Evolutionary conservation across 1,140 invertebrate species (phyloP).

Genomic region (Matsumurasca onukii): DNA sequence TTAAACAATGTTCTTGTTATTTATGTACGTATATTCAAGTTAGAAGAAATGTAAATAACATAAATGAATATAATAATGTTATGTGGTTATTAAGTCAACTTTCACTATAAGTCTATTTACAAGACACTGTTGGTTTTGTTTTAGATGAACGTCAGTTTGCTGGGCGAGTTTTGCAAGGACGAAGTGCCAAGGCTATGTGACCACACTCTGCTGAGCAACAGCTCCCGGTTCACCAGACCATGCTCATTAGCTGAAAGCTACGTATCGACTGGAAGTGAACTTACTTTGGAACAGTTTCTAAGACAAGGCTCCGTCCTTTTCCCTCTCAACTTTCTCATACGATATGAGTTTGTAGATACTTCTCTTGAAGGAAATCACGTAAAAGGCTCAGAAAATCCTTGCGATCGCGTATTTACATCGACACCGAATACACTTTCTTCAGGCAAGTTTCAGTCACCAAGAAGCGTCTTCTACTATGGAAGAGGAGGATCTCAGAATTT

Average conservation of each 20-base stretch:
- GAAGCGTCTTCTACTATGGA: conserved; percentile 79
- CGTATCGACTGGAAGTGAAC: conserved; percentile 66
- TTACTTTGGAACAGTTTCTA: conserved; percentile 71
- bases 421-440: conserved; percentile 45
- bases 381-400: conserved; percentile 55
- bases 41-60: no score
- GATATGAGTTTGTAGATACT: conserved; percentile 73
- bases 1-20: no score
- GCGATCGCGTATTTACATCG: conserved; percentile 59
- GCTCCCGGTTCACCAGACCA: conserved; percentile 68
- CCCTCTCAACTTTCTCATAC: conserved; percentile 64
- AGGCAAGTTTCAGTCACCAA: conserved; percentile 71
- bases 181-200: conserved; percentile 71
- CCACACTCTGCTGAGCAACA: conserved; percentile 71
- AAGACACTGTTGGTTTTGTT: conserved; percentile 18
- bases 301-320: conserved; percentile 74
- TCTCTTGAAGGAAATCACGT: conserved; percentile 56
- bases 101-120: no score
- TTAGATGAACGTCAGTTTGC: conserved; percentile 56
- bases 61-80: no score
- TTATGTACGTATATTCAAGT: no score
- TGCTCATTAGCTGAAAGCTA: conserved; percentile 76
- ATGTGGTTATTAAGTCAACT: no score
- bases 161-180: conserved; percentile 75
- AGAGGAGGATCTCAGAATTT: conserved; percentile 73